Conservation (phyloP, 2,797 vertebrate species). For the Cuniculus paca region DNA sequence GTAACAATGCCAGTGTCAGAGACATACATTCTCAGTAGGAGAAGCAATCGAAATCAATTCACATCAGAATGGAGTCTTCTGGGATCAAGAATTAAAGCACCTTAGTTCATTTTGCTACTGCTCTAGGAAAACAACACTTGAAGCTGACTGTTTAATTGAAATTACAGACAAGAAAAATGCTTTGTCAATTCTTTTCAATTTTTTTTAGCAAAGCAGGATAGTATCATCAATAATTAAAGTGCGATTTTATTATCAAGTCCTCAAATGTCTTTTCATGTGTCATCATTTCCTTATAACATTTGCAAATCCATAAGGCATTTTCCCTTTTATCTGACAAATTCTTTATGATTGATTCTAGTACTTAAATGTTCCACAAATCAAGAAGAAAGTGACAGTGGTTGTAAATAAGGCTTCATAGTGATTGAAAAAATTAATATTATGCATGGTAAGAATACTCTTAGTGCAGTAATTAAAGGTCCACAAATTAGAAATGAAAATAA, state of each 20-base stretch:
- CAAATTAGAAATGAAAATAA: neutral
- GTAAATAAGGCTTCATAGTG: conserved; percentile 14
- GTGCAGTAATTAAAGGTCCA: conserved; percentile 31
- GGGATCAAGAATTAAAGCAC: conserved; percentile 82
- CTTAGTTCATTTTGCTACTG: conserved; percentile 62
- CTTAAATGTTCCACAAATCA: conserved; percentile 35
- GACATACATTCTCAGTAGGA: conserved; percentile 69
- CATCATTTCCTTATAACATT: conserved; percentile 82
- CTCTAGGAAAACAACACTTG: conserved; percentile 78
- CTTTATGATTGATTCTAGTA: conserved; percentile 71
- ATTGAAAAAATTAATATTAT: conserved; percentile 18
- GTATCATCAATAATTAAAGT: conserved; percentile 85
- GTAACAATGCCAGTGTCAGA: conserved; percentile 33
- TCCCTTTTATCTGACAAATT: conserved; percentile 71
- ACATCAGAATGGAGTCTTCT: conserved; percentile 83
- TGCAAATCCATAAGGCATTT: conserved; percentile 76
- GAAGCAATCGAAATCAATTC: conserved; percentile 85
- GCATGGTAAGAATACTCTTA: neutral
- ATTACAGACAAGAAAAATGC: conserved; percentile 80
- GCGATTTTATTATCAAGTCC: conserved; percentile 84
- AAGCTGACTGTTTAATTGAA: conserved; percentile 81
- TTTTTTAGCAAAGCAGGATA: conserved; percentile 78
- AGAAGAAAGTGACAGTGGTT: neutral
- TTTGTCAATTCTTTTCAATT: conserved; percentile 78
- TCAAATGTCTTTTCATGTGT: conserved; percentile 78